phyloP scores from a whole-genome alignment of 2,113 vertebrate species.

The Oreochromis aureus region DNA sequence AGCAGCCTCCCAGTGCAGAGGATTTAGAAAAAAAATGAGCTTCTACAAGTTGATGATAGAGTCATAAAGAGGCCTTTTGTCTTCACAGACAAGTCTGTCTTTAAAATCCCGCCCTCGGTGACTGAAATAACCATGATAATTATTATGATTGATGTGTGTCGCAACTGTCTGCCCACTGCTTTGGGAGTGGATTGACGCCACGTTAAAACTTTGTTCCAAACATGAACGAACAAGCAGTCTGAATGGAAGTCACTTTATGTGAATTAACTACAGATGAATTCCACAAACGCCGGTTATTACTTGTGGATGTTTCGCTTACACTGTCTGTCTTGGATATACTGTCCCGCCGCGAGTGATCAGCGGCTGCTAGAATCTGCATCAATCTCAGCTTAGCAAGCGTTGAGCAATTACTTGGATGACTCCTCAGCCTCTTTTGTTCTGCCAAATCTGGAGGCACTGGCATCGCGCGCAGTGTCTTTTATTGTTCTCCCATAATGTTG shows the following conservation, averaged over 20 bases:
- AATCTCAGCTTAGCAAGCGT: constrained; percentile 28
- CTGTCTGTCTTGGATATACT: not conserved
- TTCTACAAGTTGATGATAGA: not conserved
- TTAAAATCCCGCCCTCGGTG: not conserved
- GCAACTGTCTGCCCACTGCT: not conserved
- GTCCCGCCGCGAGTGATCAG: constrained; percentile 1
- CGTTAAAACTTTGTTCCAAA: not conserved
- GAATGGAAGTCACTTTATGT: not conserved
- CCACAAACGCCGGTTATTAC: not conserved
- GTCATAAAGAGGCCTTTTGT: constrained; percentile 7
- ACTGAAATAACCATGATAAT: constrained; percentile 29
- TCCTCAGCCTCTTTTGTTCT: constrained; percentile 32
- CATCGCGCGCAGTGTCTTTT: constrained; percentile 1
- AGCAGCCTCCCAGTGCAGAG: not conserved
- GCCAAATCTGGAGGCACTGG: constrained; percentile 33
- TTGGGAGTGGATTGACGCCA: not conserved
- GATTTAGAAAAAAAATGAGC: not conserved
- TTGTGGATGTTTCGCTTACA: not conserved
- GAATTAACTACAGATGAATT: not conserved
- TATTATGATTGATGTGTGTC: constrained; percentile 17
- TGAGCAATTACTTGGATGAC: constrained; percentile 44
- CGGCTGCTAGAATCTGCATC: constrained; percentile 1
- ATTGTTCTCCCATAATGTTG: constrained; percentile 44
- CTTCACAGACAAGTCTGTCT: constrained; percentile 19
- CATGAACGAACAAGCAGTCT: not conserved